A percentile compares a stretch with the other conserved stretches of the same genome.
Evolutionary conservation across 2,888 invertebrate species (phyloP).

Genomic region (Monoplex corrugatus): DNA sequence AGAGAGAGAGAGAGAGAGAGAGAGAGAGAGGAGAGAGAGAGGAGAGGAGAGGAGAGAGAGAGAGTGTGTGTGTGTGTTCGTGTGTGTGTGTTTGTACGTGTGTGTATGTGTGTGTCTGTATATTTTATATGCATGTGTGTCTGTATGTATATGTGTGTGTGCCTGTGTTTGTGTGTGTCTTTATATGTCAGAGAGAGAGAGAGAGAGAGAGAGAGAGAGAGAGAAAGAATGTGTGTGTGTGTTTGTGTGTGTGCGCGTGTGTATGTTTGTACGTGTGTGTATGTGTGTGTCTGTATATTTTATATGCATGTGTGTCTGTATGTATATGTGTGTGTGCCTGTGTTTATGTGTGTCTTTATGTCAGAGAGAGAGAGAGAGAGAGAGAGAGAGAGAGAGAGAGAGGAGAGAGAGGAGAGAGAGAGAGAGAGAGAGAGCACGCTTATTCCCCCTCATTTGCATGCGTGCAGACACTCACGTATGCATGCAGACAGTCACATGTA

Average conservation of each 20-base stretch:
- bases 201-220: not conserved
- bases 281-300: not conserved
- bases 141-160: not conserved
- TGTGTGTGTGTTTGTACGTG: too few relatives aligned
- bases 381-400: conserved; percentile 24
- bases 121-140: not conserved
- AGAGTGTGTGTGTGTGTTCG: not conserved
- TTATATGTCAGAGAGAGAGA: not conserved
- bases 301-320: too few relatives aligned
- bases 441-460: too few relatives aligned
- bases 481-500: too few relatives aligned
- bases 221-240: not conserved
- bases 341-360: not conserved
- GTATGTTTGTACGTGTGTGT: too few relatives aligned
- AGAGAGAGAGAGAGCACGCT: too few relatives aligned
- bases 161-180: not conserved
- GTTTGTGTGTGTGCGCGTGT: not conserved
- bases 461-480: too few relatives aligned
- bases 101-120: too few relatives aligned
- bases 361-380: not conserved
- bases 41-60: not conserved
- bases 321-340: not conserved
- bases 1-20: not conserved
- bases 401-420: not conserved
- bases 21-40: not conserved